Percentiles rank a stretch among this genome's conserved stretches.
phyloP scores from a whole-genome alignment of 2,113 vertebrate species.

The Noctilio leporinus region DNA sequence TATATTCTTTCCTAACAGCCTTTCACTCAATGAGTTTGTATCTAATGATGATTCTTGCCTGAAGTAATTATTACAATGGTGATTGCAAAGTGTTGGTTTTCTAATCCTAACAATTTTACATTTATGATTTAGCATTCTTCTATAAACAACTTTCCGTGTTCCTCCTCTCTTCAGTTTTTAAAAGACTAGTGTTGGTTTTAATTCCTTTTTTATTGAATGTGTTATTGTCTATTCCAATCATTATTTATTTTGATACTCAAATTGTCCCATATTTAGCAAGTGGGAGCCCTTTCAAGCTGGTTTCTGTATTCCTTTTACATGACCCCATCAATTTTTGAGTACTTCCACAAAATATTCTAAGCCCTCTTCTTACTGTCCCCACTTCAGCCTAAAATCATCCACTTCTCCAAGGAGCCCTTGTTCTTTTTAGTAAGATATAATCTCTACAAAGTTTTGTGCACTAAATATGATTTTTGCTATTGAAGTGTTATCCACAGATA shows the following conservation, averaged over 20 bases:
- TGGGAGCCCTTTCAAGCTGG: background rate
- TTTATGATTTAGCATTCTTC: background rate
- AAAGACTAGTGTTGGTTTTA: background rate
- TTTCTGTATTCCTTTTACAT: background rate
- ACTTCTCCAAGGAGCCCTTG: background rate
- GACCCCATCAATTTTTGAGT: background rate
- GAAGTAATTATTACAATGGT: background rate
- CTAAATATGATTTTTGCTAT: background rate
- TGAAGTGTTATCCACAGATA: background rate
- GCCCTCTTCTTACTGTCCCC: background rate
- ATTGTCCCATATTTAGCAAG: background rate
- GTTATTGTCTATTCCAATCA: background rate
- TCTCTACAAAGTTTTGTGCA: background rate
- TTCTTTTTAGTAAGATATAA: background rate
- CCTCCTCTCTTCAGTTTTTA: background rate
- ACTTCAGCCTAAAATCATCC: background rate
- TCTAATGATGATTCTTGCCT: background rate
- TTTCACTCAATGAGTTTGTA: background rate
- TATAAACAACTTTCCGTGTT: background rate
- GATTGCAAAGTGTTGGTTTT: background rate
- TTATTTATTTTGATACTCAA: slow-evolving; percentile 6
- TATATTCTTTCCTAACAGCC: background rate
- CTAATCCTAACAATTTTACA: background rate
- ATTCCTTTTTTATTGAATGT: background rate
- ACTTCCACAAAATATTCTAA: background rate